These are phyloP conservation scores for Dascillus cervinus DNA, from an alignment of 2,888 invertebrate species.

Conservation along the genomic window DNA sequence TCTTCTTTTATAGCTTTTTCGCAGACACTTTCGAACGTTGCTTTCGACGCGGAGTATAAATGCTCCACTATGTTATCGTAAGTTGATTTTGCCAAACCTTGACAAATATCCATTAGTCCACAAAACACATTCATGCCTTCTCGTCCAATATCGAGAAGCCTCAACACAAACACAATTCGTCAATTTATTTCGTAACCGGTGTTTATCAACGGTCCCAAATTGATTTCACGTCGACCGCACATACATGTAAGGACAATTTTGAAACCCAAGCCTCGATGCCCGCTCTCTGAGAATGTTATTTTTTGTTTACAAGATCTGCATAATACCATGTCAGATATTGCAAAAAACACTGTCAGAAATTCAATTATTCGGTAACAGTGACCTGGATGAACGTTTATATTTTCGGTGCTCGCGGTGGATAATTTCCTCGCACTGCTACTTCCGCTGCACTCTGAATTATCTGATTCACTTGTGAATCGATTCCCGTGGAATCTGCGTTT, in stretches of 20 bases:
- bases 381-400: constrained; percentile 6
- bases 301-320: constrained; percentile 15
- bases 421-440: constrained; percentile 8
- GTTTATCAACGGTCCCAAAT: constrained; percentile 19
- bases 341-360: constrained; percentile 13
- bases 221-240: constrained; percentile 19
- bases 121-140: constrained; percentile 26
- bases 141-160: constrained; percentile 22
- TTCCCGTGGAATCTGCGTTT: no score
- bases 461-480: no score
- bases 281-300: constrained; percentile 17
- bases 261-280: constrained; percentile 18
- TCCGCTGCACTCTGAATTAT: no score
- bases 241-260: constrained; percentile 18
- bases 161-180: constrained; percentile 24
- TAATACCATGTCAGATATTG: constrained; percentile 11
- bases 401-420: constrained; percentile 3
- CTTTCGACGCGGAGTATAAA: constrained; percentile 11
- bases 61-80: constrained; percentile 16
- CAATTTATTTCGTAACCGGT: constrained; percentile 25
- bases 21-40: constrained; percentile 8
- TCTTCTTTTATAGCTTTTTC: constrained; percentile 18
- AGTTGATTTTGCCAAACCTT: constrained; percentile 15
- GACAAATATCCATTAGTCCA: constrained; percentile 22
- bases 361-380: constrained; percentile 7